A percentile compares a stretch with the other conserved stretches of the same genome.
phyloP scores from a whole-genome alignment of 2,797 vertebrate genomes.

The Jordanella pulchra region DNA sequence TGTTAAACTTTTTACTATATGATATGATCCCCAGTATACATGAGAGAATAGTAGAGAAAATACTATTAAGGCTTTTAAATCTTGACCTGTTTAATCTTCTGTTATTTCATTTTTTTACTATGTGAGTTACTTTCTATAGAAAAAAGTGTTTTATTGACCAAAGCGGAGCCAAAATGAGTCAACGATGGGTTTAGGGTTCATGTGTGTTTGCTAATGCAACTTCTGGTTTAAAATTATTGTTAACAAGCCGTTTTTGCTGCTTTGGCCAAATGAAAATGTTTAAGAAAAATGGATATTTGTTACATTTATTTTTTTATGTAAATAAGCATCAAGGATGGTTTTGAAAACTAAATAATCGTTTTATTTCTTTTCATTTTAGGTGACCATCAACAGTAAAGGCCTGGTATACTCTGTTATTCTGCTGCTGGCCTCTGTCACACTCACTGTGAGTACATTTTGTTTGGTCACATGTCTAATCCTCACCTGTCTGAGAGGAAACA shows the following conservation, averaged over 20 bases:
- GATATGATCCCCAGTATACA: too few species aligned
- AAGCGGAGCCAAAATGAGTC: background rate
- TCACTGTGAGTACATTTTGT: conserved; percentile 77
- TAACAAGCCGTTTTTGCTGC: background rate
- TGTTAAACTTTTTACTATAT: too few species aligned
- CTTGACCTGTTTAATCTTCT: too few species aligned
- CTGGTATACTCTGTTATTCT: conserved; percentile 84
- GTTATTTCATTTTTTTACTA: background rate
- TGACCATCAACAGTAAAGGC: conserved; percentile 84
- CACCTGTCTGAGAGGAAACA: conserved; percentile 3
- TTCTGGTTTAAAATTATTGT: background rate
- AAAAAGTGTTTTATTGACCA: background rate
- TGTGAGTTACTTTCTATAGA: background rate
- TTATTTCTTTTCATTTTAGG: conserved; percentile 63
- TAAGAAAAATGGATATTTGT: background rate
- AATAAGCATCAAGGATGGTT: background rate
- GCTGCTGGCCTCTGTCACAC: conserved; percentile 81
- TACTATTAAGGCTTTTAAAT: background rate
- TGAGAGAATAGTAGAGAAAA: background rate
- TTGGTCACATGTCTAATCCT: conserved; percentile 1
- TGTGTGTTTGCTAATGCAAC: background rate
- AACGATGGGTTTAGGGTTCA: background rate
- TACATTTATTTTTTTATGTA: too few species aligned
- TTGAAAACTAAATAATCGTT: background rate
- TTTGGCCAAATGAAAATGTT: background rate